Evolutionary conservation across 1,140 invertebrate species (phyloP).

Genomic region (Whitmania pigra): DNA sequence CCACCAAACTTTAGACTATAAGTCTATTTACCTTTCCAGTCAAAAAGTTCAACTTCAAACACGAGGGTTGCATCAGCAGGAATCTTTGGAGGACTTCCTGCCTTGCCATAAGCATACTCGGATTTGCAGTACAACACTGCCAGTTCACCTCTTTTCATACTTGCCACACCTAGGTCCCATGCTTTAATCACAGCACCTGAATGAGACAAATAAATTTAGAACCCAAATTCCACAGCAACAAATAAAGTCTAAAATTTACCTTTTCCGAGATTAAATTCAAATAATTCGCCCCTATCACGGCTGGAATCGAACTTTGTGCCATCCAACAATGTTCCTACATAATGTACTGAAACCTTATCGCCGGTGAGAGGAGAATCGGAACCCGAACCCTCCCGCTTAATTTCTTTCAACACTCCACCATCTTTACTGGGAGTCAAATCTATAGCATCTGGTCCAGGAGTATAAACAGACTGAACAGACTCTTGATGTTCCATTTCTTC

Average conservation of each 20-base stretch:
- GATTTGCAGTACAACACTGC: slow-evolving; percentile 70
- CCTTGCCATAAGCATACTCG: slow-evolving; percentile 78
- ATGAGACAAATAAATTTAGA: not conserved
- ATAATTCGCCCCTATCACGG: slow-evolving; percentile 62
- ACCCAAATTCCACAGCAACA: not conserved
- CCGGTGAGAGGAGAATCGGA: slow-evolving; percentile 37
- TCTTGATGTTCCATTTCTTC: too few species aligned
- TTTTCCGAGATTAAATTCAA: slow-evolving; percentile 69
- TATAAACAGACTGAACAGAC: slow-evolving; percentile 1
- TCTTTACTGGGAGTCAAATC: slow-evolving; percentile 25
- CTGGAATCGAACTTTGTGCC: slow-evolving; percentile 89
- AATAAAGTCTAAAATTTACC: slow-evolving; percentile 41
- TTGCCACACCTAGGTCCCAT: slow-evolving; percentile 84
- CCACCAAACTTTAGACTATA: not conserved
- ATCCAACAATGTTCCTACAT: slow-evolving; percentile 75
- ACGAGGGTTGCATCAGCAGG: slow-evolving; percentile 76
- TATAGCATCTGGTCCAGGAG: slow-evolving; percentile 12
- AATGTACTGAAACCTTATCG: slow-evolving; percentile 73
- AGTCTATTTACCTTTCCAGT: slow-evolving; percentile 35
- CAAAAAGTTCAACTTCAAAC: slow-evolving; percentile 60
- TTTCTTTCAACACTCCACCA: slow-evolving; percentile 25
- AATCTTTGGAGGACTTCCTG: slow-evolving; percentile 72
- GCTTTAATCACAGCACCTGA: slow-evolving; percentile 72
- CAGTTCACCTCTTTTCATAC: slow-evolving; percentile 83
- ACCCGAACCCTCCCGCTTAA: slow-evolving; percentile 5